These are phyloP conservation scores for Diogma glabrata DNA, from an alignment of 2,888 invertebrate species.

Conservation along the genomic window DNA sequence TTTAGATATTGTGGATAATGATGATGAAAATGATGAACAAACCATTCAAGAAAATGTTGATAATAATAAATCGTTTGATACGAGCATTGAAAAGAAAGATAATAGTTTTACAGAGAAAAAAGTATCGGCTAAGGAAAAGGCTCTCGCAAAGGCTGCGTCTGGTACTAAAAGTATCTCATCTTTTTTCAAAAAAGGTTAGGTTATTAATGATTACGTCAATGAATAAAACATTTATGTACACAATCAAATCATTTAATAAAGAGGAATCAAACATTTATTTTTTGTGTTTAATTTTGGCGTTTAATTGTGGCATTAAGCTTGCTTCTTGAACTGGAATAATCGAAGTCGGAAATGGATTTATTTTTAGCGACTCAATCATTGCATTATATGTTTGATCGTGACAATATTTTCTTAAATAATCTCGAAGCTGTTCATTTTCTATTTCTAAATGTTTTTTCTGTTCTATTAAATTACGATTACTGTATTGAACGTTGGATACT, in stretches of 20 bases:
- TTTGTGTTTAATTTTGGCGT: too few relatives aligned
- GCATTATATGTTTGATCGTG: conserved; percentile 5
- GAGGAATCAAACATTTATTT: not conserved
- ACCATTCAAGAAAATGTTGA: conserved; percentile 21
- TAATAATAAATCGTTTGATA: too few relatives aligned
- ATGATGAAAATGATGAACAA: conserved; percentile 18
- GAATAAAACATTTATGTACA: too few relatives aligned
- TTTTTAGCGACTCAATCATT: not conserved
- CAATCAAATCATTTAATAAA: not conserved
- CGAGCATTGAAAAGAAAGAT: too few relatives aligned
- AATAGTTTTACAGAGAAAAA: conserved; percentile 29
- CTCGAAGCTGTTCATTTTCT: not conserved
- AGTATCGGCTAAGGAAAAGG: conserved; percentile 59
- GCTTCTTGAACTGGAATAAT: conserved; percentile 5
- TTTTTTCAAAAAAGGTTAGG: conserved; percentile 53
- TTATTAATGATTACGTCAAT: too few relatives aligned
- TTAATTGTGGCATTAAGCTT: not conserved
- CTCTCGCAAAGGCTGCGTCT: conserved; percentile 62
- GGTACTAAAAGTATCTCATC: conserved; percentile 70
- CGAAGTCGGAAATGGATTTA: not conserved
- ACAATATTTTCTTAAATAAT: not conserved
- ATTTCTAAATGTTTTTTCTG: not conserved
- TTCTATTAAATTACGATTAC: not conserved
- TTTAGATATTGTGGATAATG: conserved; percentile 22
- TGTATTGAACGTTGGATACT: not conserved